Percentiles rank a stretch among this genome's conserved stretches.
Conservation (phyloP, 2,113 vertebrate genomes). For the Barbus barbus region DNA sequence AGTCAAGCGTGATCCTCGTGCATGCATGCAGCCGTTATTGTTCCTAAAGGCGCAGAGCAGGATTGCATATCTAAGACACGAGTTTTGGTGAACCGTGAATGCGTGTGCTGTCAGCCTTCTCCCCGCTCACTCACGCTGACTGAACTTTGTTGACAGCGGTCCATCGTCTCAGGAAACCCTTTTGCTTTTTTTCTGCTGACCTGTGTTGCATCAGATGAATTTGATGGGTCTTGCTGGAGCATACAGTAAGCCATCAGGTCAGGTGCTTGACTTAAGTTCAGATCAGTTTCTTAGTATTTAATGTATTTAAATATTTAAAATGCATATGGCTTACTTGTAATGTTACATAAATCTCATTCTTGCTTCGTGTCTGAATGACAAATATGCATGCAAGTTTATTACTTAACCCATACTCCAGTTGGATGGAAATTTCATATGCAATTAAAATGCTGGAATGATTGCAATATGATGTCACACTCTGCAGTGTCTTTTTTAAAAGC, state of each 20-base stretch:
- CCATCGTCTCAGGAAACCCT: neutral
- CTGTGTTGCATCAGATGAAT: constrained; percentile 9
- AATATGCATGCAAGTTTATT: too few relatives aligned
- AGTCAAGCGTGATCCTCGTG: neutral
- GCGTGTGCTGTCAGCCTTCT: neutral
- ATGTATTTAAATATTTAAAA: too few relatives aligned
- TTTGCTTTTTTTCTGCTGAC: neutral
- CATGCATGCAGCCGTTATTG: constrained; percentile 13
- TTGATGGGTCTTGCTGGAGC: constrained; percentile 5
- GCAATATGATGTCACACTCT: neutral
- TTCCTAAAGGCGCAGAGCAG: neutral
- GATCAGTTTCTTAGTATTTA: neutral
- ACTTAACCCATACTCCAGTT: neutral
- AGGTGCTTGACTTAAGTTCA: neutral
- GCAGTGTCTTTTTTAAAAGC: neutral
- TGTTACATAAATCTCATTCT: too few relatives aligned
- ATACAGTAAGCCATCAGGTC: constrained; percentile 7
- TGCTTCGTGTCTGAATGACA: too few relatives aligned
- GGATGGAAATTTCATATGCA: neutral
- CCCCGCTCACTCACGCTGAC: neutral
- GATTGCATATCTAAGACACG: neutral
- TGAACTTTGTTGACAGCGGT: neutral
- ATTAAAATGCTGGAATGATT: neutral
- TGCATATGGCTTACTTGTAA: too few relatives aligned
- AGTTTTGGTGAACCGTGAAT: neutral